Conservation (phyloP, 2,113 vertebrate species). For the Vicugna pacos region DNA sequence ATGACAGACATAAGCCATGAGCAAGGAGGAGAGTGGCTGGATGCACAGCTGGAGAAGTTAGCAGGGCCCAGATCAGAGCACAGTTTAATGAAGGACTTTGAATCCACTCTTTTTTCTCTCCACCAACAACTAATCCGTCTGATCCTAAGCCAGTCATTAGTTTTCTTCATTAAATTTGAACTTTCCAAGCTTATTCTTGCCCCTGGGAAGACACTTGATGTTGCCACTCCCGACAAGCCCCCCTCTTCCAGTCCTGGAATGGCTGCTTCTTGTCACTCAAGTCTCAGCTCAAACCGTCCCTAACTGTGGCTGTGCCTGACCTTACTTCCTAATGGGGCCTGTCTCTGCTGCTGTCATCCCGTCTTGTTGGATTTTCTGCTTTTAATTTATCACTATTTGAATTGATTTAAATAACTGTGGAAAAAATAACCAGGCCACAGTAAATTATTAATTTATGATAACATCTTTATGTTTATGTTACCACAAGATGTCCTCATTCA, state of each 20-base stretch:
- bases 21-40: background rate
- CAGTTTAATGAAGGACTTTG: fast-evolving
- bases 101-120: background rate
- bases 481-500: background rate
- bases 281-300: background rate
- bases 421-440: background rate
- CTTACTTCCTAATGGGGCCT: background rate
- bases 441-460: background rate
- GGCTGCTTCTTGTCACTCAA: background rate
- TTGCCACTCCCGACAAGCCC: background rate
- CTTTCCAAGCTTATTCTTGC: background rate
- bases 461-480: background rate
- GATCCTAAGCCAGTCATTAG: background rate
- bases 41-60: background rate
- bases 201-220: background rate
- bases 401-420: background rate
- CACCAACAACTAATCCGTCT: background rate
- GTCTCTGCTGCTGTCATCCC: background rate
- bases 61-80: background rate
- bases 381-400: background rate
- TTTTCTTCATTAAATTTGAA: background rate
- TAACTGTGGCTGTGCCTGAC: background rate
- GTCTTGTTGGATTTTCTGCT: background rate
- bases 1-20: background rate
- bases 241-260: background rate